Evolutionary conservation across 2,113 vertebrate species (phyloP).

Genomic region (Silurus meridionalis): DNA sequence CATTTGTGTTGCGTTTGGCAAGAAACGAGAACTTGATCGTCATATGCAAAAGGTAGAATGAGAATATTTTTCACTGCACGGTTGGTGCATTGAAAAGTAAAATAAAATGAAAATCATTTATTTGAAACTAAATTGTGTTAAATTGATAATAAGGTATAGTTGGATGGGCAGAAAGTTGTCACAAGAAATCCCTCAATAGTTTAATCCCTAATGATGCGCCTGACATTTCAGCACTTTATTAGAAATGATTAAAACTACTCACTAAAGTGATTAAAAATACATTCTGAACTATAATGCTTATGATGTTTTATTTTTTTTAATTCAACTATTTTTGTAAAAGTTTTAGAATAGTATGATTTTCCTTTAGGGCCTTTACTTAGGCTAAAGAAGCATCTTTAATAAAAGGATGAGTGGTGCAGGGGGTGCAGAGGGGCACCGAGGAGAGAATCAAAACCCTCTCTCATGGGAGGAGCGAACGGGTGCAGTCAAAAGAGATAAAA

Average conservation of each 20-base stretch:
- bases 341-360: not conserved
- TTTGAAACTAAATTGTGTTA: too few relatives aligned
- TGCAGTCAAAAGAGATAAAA: slow-evolving; percentile 65
- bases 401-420: slow-evolving; percentile 10
- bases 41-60: not conserved
- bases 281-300: not conserved
- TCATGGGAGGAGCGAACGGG: slow-evolving; percentile 67
- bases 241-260: not conserved
- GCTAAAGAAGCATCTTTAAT: not conserved
- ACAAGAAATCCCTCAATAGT: not conserved
- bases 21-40: not conserved
- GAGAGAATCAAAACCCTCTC: slow-evolving; percentile 48
- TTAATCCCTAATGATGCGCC: not conserved
- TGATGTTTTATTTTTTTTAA: too few relatives aligned
- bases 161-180: not conserved
- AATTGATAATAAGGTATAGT: not conserved
- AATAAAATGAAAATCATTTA: too few relatives aligned
- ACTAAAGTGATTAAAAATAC: not conserved
- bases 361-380: too few relatives aligned
- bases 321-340: too few relatives aligned
- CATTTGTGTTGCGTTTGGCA: not conserved
- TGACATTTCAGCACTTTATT: not conserved
- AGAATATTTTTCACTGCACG: too few relatives aligned
- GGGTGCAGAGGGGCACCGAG: slow-evolving; percentile 22
- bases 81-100: not conserved